Evolutionary conservation across 1,140 invertebrate species (phyloP).

Genomic region (Meteorus sp.): DNA sequence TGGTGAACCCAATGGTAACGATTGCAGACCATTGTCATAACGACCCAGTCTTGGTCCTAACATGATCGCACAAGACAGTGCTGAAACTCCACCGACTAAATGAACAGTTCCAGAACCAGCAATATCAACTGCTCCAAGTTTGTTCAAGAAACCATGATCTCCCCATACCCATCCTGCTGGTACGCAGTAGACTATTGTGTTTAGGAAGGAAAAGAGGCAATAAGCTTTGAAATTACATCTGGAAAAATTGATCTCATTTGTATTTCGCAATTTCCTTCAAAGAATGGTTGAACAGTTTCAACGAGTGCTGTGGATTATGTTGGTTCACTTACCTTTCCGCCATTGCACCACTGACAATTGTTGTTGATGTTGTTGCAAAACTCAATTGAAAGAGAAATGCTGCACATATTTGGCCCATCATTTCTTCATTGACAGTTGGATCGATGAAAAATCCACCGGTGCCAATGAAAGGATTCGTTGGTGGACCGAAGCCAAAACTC

Average conservation of each 20-base stretch:
- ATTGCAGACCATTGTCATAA: constrained; percentile 75
- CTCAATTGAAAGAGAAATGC: constrained; percentile 87
- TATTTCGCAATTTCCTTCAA: constrained; percentile 1
- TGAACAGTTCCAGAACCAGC: constrained; percentile 92
- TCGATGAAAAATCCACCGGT: constrained; percentile 70
- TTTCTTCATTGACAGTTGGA: constrained; percentile 66
- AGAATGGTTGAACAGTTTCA: no score
- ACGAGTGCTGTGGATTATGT: no score
- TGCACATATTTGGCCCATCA: constrained; percentile 78
- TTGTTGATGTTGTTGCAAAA: constrained; percentile 89
- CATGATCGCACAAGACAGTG: constrained; percentile 81
- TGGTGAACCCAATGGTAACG: constrained; percentile 82
- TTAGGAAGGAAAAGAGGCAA: constrained; percentile 85
- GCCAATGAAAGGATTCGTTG: constrained; percentile 75
- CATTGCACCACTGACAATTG: constrained; percentile 90
- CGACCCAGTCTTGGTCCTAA: constrained; percentile 85
- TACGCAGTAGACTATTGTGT: constrained; percentile 89
- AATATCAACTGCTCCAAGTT: constrained; percentile 83
- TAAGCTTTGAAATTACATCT: constrained; percentile 90
- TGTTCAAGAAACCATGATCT: constrained; percentile 80
- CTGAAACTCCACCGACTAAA: constrained; percentile 71
- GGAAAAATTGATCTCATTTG: constrained; percentile 29
- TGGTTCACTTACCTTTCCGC: constrained; percentile 70
- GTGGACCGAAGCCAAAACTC: constrained; percentile 77
- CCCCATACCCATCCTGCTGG: constrained; percentile 94